These are phyloP conservation scores for Brienomyrus longianalis DNA, from an alignment of 2,113 vertebrate species.

Conservation along the genomic window DNA sequence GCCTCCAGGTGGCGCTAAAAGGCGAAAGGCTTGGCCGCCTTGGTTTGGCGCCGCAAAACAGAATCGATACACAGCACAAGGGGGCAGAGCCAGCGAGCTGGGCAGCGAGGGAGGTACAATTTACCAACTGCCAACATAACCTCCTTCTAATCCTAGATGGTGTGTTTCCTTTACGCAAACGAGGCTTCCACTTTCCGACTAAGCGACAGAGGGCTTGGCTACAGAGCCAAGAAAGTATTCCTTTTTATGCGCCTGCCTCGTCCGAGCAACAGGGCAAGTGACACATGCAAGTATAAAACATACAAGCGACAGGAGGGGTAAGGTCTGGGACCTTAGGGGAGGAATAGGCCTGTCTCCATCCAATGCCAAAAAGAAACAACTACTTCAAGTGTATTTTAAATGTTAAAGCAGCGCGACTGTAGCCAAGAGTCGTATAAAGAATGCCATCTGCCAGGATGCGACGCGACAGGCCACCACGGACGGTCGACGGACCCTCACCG, in stretches of 20 bases:
- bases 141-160: not conserved
- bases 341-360: not conserved
- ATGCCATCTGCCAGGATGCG: not conserved
- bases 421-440: not conserved
- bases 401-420: not conserved
- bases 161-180: not conserved
- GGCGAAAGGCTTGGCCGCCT: not conserved
- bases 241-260: not conserved
- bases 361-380: not conserved
- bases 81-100: not conserved
- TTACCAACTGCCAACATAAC: not conserved
- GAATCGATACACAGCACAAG: not conserved
- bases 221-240: not conserved
- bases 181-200: not conserved
- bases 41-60: not conserved
- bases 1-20: not conserved
- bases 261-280: not conserved
- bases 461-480: not conserved
- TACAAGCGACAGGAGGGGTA: not conserved
- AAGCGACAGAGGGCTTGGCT: not conserved
- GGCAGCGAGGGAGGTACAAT: not conserved
- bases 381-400: not conserved
- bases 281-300: not conserved
- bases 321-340: not conserved
- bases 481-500: slow-evolving; percentile 62